Evolutionary conservation across 2,797 vertebrate species (phyloP).

Genomic region (Telmatherina bonti): DNA sequence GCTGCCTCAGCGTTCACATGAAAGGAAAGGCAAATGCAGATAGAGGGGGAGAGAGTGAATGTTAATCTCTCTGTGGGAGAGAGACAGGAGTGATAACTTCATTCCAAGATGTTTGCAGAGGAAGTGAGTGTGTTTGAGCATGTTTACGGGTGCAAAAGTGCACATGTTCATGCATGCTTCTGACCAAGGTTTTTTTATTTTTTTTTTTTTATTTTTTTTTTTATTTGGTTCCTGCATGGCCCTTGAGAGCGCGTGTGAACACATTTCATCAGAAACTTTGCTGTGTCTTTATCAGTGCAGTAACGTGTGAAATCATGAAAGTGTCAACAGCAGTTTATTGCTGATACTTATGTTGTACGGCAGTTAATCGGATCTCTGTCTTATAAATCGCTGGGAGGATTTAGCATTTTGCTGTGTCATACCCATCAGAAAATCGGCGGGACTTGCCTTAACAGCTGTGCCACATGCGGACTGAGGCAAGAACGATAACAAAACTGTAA

Average conservation of each 20-base stretch:
- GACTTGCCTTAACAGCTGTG: slow-evolving; percentile 39
- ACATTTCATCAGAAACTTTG: not conserved
- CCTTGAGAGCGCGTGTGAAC: slow-evolving; percentile 6
- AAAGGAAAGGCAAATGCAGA: slow-evolving; percentile 65
- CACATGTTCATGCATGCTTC: slow-evolving; percentile 40
- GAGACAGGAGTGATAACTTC: slow-evolving; percentile 78
- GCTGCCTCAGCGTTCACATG: slow-evolving; percentile 75
- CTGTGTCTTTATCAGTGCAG: slow-evolving; percentile 42
- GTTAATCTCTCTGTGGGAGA: slow-evolving; percentile 78
- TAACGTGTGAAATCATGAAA: slow-evolving; percentile 52
- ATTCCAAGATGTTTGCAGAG: slow-evolving; percentile 76
- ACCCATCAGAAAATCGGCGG: slow-evolving; percentile 42
- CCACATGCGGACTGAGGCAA: slow-evolving; percentile 52
- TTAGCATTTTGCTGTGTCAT: slow-evolving; percentile 55
- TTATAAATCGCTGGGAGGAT: slow-evolving; percentile 50
- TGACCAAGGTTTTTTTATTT: slow-evolving; percentile 30
- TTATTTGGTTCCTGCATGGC: slow-evolving; percentile 31
- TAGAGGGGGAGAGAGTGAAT: slow-evolving; percentile 60
- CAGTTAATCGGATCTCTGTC: slow-evolving; percentile 67
- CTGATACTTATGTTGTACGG: slow-evolving; percentile 57
- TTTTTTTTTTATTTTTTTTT: slow-evolving; percentile 42
- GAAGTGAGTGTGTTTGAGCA: slow-evolving; percentile 48
- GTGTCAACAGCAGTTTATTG: slow-evolving; percentile 67
- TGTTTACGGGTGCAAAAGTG: slow-evolving; percentile 27
- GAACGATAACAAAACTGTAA: slow-evolving; percentile 9